Conservation (phyloP, 2,888 invertebrate species). For the Tryphoninae sp. region DNA sequence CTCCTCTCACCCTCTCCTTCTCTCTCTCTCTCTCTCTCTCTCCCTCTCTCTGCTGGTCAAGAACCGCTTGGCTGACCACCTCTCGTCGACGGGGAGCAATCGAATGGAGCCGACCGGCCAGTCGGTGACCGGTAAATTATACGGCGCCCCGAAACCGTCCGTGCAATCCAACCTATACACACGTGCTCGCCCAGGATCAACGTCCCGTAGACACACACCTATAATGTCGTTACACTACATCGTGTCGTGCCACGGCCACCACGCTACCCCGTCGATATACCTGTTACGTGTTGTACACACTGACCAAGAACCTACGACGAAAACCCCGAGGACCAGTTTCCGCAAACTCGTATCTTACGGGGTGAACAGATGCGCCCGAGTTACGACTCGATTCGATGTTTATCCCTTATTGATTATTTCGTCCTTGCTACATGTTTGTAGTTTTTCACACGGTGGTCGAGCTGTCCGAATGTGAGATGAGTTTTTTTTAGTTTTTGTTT, state of each 20-base stretch:
- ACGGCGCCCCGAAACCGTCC: constrained; percentile 54
- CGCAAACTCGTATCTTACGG: constrained; percentile 33
- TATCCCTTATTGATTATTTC: constrained; percentile 6
- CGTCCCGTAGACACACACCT: constrained; percentile 33
- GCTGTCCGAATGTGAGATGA: too few species aligned
- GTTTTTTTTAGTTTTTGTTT: too few species aligned
- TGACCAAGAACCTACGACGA: constrained; percentile 24
- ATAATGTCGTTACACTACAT: constrained; percentile 6
- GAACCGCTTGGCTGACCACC: constrained; percentile 61
- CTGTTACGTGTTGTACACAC: constrained; percentile 35
- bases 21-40: constrained; percentile 26
- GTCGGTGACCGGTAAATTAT: constrained; percentile 65
- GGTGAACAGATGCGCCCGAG: background rate
- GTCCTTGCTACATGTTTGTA: background rate
- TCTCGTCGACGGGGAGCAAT: constrained; percentile 57
- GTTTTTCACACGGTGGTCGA: background rate
- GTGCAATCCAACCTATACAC: constrained; percentile 42
- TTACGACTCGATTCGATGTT: background rate
- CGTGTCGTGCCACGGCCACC: constrained; percentile 48
- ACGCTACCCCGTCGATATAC: constrained; percentile 24
- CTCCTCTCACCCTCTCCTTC: background rate
- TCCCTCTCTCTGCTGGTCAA: constrained; percentile 32
- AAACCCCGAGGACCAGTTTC: constrained; percentile 51
- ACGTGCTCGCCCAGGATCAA: constrained; percentile 40
- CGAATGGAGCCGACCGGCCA: constrained; percentile 57